Base-by-base conservation (phyloP, 2,113 vertebrate genomes). In the Rhinichthys klamathensis region DNA sequence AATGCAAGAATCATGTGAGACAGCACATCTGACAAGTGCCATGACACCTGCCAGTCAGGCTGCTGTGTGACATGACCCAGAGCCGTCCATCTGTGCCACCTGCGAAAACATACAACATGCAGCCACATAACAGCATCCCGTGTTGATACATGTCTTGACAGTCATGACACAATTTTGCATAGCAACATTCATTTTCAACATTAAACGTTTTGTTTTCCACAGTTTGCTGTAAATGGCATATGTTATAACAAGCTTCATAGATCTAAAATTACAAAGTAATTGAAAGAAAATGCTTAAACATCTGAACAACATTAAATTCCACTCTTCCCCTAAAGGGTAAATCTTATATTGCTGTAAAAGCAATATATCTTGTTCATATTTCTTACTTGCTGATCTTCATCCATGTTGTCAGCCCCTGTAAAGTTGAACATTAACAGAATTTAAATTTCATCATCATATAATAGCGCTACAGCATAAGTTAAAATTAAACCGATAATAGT, bases 21-120 rank as follows among this genome's bases (percentile, higher is more conserved):
- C 16, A 23, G 84, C 77, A 65, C 49, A 74, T 70, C 82, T 87
- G 85, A 84, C 75, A 84, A 84, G 60, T 75, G 77, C 41, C 82
- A 82, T 76, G 82, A 83, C 77, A 61, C 75, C 61, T 84, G 82
- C 60, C 85, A 80, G 69, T 85, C 83, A 38, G 77, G 23, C 54
- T 69, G 51, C 56, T 41, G 58, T 18, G 38, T 58, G 74, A 67
- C 69, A 41, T 70, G 87, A 79, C 81, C 80, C 67, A 21, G 56
- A 51, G 60, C 54, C 25, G n/a, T 73, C 61, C 67, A 60, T 86
- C 80, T 83, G 54, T 8, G 25, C 61, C 35, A 27, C 60, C 16
- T 25, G 41, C 30, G n/a, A 81, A 79, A 76, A 76, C 78, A 82
- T 11, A 51, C 41, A 81, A 27, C 79, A 67, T 67, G 61, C 56